Evolutionary conservation across 30 jellyfish, hydroid and myxozoan species (phyloP), one percentile per base, ranked within the genome.

Genomic region (Clytia hemisphaerica): DNA sequence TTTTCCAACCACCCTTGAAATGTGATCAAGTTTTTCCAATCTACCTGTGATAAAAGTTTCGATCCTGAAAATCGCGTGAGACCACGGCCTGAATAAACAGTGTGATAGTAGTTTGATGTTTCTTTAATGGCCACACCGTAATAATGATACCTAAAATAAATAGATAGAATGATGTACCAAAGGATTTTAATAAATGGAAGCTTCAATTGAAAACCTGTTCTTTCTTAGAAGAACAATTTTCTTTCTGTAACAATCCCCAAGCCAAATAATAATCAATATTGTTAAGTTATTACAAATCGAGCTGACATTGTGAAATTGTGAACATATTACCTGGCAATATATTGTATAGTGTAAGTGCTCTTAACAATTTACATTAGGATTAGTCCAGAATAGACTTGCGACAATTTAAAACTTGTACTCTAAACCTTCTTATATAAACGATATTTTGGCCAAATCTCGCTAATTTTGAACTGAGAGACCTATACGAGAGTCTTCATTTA

Each of bases 71-170:
- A 74, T 22, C 86, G 37, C 37, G 99, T 91, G 9, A 91, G 72
- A 6, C 95, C 94, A 40, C 50, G 25, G 60, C 78, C 87, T 51
- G 72, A 42, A 28, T 77, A 46, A 15, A 40, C 80, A 34, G 82
- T 54, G 46, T 40, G 75, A 16, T 78, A 34, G 60, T 61, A 71
- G 1, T 47, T 38, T 0, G 94, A 77, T 15, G 74, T 40, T 44
- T 53, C 88, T 78, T 82, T 82, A 42, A 91, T 73, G 5, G 94
- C 95, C 2, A 91, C 71, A 16, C 99, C 99, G 67, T 76, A 82
- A 38, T 91, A 91, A 62, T 91, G 99, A 45, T 91, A 91, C 61
- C 99, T 90, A 16, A 16, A 65, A 50, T 4, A 51, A 21, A 53
- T 45, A 36, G 37, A 37, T 22, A 28, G 19, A 31, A 27, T 37